These are phyloP conservation scores for Lepeophtheirus nordmannii DNA, from an alignment of 2,888 invertebrate species.

Conservation along the genomic window DNA sequence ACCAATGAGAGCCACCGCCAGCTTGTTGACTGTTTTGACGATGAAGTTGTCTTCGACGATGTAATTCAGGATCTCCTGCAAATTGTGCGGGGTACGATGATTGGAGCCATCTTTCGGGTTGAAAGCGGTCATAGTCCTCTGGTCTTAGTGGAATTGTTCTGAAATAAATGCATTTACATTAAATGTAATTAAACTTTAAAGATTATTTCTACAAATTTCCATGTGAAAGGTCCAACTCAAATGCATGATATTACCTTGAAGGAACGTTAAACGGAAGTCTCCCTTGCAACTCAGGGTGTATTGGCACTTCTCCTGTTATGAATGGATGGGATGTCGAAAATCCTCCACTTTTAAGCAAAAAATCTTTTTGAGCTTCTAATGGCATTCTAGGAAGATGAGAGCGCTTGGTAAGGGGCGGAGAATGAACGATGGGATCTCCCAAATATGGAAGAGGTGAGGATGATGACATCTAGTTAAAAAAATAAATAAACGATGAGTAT, in stretches of 20 bases:
- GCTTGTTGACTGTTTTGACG: slow-evolving; percentile 20
- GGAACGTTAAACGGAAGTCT: slow-evolving; percentile 20
- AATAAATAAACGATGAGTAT: not conserved
- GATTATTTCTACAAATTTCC: too few relatives aligned
- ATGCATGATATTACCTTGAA: not conserved
- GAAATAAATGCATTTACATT: not conserved
- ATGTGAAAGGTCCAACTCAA: not conserved
- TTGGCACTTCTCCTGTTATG: slow-evolving; percentile 20
- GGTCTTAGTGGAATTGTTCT: slow-evolving; percentile 21
- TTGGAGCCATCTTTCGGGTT: slow-evolving; percentile 17
- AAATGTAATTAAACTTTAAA: too few relatives aligned
- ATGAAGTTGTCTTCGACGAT: slow-evolving; percentile 9
- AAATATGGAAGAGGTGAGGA: too few relatives aligned
- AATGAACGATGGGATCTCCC: too few relatives aligned
- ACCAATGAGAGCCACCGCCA: slow-evolving; percentile 8
- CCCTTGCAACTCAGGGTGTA: slow-evolving; percentile 20
- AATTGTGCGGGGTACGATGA: not conserved
- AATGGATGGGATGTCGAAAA: slow-evolving; percentile 17
- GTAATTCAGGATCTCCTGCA: slow-evolving; percentile 8
- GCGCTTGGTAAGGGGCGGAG: too few relatives aligned
- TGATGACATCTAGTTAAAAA: too few relatives aligned
- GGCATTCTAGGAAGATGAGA: not conserved
- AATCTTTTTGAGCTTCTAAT: slow-evolving; percentile 19
- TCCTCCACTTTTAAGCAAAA: slow-evolving; percentile 4
- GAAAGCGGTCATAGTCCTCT: slow-evolving; percentile 19